These are phyloP conservation scores for Microctonus hyperodae DNA, from an alignment of 2,888 invertebrate species.

Conservation along the genomic window DNA sequence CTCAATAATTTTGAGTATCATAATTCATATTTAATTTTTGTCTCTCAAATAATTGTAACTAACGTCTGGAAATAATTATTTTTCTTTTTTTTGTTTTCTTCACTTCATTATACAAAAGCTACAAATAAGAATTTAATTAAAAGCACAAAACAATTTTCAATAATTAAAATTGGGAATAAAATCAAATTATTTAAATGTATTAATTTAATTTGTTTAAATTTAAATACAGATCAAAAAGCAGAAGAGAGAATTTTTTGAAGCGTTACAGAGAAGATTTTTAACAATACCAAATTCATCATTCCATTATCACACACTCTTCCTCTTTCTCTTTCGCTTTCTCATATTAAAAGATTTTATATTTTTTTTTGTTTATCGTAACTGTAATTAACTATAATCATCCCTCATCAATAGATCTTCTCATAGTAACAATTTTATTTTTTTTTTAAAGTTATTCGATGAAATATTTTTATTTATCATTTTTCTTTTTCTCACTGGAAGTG, in stretches of 20 bases:
- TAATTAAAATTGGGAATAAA: neutral
- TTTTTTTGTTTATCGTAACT: neutral
- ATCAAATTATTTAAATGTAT: neutral
- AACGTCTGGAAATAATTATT: no score
- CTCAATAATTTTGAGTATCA: neutral
- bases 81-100: no score
- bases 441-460: slow-evolving; percentile 6
- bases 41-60: neutral
- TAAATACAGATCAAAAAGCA: neutral
- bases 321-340: neutral
- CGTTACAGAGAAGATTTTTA: neutral
- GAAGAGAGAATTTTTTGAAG: neutral
- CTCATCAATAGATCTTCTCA: neutral
- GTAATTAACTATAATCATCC: slow-evolving; percentile 21
- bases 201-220: neutral
- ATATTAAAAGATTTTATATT: no score
- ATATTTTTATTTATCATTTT: slow-evolving; percentile 3
- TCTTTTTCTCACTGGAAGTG: slow-evolving; percentile 1
- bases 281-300: neutral
- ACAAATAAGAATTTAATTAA: no score
- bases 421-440: slow-evolving; percentile 3
- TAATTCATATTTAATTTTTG: neutral
- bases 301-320: neutral
- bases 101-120: no score
- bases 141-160: slow-evolving; percentile 9